Evolutionary conservation across 2,113 vertebrate species (phyloP), one percentile per base, ranked within the genome.

Genomic region (Meriones unguiculatus): DNA sequence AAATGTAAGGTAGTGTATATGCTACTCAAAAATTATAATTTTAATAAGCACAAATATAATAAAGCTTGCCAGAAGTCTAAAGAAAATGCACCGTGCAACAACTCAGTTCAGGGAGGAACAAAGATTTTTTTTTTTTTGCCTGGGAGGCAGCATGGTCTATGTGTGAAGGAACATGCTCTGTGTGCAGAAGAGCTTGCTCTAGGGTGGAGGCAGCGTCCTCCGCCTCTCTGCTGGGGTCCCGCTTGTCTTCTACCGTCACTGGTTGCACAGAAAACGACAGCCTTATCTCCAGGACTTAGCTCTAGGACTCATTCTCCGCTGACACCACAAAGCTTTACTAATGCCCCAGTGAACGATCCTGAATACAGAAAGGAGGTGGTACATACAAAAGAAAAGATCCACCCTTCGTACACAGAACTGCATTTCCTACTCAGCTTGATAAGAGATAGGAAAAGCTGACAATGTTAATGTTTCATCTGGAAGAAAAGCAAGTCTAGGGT

Each of bases 1-100:
- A 85, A 96, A 69, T 81, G 13, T 82, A 82, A 87, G 52, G 65
- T 89, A 67, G 77, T 81, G 50, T 93, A 89, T 94, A 91, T 78
- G 81, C 86, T 69, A 13, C 41, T 87, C 59, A 95, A 57, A 81
- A 94, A 95, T 73, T 38, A 65, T 94, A 69, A 90, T 67, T 92
- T 72, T 69, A 96, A 38, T 72, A 94, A 93, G 6, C 18, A 88
- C 57, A 70, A 84, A 52, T 2, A 84, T 52, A 96, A 54, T 95
- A 65, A n/a, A 59, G 89, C 32, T 96, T 94, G 32, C 17, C 28
- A 70, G 22, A 93, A 85, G 70, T 91, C 17, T 22, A 89, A 95
- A 93, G 25, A 78, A 57, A 35, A 75, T 22, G 91, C 82, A 50
- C 20, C 28, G 7, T 94, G 24, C 87, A 92, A 57, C 5, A 32